A percentile compares a stretch with the other conserved stretches of the same genome.
Conservation (phyloP, 2,888 invertebrate genomes). For the Corythucha ciliata region DNA sequence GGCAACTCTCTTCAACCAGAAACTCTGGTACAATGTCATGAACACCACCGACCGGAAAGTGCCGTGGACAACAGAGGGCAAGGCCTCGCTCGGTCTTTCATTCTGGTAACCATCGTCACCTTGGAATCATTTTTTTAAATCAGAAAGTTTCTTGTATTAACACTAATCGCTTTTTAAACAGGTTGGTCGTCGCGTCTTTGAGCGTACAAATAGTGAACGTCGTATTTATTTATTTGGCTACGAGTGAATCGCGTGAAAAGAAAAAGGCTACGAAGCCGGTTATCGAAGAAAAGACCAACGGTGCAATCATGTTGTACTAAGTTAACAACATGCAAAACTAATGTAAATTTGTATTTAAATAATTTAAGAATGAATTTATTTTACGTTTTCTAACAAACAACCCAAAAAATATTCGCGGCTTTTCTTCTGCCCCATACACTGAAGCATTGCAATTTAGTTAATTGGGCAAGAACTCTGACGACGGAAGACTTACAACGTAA, state of each 20-base stretch:
- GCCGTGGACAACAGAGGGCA: slow-evolving; percentile 75
- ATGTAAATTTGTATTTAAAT: too few relatives aligned
- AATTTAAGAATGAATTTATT: too few relatives aligned
- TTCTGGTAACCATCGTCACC: slow-evolving; percentile 59
- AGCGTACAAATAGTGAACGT: slow-evolving; percentile 63
- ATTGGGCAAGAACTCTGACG: too few relatives aligned
- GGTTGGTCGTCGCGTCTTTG: slow-evolving; percentile 41
- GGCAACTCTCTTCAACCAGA: slow-evolving; percentile 72
- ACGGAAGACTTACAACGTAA: too few relatives aligned
- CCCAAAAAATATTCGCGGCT: too few relatives aligned
- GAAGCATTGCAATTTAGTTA: too few relatives aligned
- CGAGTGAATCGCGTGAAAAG: slow-evolving; percentile 54
- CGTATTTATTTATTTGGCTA: slow-evolving; percentile 61
- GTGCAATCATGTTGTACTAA: slow-evolving; percentile 76
- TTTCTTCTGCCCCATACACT: too few relatives aligned
- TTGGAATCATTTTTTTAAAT: neutral
- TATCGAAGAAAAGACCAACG: slow-evolving; percentile 67
- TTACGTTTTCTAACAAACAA: too few relatives aligned
- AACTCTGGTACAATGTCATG: slow-evolving; percentile 73
- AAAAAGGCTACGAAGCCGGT: slow-evolving; percentile 60
- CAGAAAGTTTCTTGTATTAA: neutral
- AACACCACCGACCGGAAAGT: slow-evolving; percentile 66
- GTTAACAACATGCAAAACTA: too few relatives aligned
- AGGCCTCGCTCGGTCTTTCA: slow-evolving; percentile 74
- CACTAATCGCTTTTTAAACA: slow-evolving; percentile 22